A percentile compares a stretch with the other conserved stretches of the same genome.
Evolutionary conservation across 2,113 vertebrate species (phyloP).

Genomic region (Podocnemis expansa): DNA sequence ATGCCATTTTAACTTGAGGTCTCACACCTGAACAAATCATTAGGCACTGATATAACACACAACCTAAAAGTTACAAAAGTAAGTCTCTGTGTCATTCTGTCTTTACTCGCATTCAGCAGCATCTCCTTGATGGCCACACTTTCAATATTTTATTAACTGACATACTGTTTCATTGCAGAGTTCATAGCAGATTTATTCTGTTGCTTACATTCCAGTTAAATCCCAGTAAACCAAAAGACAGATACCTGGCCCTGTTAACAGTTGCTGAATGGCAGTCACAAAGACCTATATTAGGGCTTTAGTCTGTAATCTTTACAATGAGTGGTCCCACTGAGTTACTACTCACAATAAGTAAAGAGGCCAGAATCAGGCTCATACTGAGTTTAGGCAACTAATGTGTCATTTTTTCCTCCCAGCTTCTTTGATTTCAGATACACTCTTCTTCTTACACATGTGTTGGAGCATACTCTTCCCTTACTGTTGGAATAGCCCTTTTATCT

Average conservation of each 20-base stretch:
- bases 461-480: neutral
- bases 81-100: neutral
- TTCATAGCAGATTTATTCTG: neutral
- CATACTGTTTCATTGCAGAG: neutral
- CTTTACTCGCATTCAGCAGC: neutral
- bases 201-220: neutral
- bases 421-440: neutral
- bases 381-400: neutral
- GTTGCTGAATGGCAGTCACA: neutral
- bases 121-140: neutral
- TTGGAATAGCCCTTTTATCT: neutral
- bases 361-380: neutral
- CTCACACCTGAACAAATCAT: neutral
- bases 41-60: neutral
- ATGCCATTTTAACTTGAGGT: neutral
- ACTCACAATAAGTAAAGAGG: neutral
- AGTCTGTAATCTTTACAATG: neutral
- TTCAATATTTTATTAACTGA: neutral
- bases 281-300: neutral
- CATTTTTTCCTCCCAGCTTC: neutral
- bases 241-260: neutral
- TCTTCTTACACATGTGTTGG: fast-evolving
- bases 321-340: neutral
- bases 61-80: neutral
- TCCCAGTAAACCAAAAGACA: neutral